Conservation (phyloP, 2,113 vertebrate species). For the Actinemys pallida region DNA sequence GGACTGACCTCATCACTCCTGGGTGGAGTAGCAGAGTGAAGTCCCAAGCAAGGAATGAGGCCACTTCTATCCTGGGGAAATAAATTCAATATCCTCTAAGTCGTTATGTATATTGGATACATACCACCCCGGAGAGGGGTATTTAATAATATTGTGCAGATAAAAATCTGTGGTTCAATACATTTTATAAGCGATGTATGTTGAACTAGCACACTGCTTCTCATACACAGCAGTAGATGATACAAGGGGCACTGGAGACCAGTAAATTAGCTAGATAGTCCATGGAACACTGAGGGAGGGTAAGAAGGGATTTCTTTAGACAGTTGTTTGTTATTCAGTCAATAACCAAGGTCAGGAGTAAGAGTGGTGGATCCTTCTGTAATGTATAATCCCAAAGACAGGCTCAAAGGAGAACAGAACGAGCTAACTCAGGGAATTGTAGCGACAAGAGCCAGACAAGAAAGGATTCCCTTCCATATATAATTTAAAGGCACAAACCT, state of each 20-base stretch:
- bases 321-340: neutral
- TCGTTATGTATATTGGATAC: neutral
- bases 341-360: neutral
- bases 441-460: neutral
- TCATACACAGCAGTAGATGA: neutral
- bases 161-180: constrained; percentile 30
- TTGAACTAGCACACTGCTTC: neutral
- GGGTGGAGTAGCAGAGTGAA: neutral
- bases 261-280: neutral
- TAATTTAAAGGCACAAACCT: neutral
- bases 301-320: neutral
- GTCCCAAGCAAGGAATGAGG: constrained; percentile 4
- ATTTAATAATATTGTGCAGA: constrained; percentile 12
- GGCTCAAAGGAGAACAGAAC: neutral
- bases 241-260: neutral
- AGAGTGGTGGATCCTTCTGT: neutral
- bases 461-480: neutral
- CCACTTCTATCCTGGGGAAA: constrained; percentile 43
- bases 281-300: neutral
- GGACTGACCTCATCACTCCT: constrained; percentile 26
- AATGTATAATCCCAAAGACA: neutral
- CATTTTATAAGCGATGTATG: neutral
- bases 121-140: neutral
- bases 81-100: constrained; percentile 37
- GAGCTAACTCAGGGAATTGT: neutral